Evolutionary conservation across 2,797 vertebrate species (phyloP), one percentile per base, ranked within the genome.

Genomic region (Sebastes kiyomatsui): DNA sequence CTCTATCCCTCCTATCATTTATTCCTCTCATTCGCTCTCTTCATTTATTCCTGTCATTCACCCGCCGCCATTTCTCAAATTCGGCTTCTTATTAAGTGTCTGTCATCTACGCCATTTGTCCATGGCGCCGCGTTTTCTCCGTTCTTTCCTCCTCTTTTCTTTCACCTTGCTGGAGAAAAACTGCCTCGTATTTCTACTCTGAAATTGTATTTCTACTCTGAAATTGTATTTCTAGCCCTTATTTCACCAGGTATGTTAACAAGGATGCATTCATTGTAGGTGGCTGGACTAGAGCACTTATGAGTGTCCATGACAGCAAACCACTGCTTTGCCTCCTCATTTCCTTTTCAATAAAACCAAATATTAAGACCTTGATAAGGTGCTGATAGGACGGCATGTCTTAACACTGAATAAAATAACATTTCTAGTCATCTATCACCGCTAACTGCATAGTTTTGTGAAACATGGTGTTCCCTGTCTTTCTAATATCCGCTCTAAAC

Each of bases 51-150:
- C 72, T 27, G 85, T 82, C 82, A 8, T 77, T 87, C 67, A 56
- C 54, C 35, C 6, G 11, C 42, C 32, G 3, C 72, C 86, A 89
- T 91, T 91, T 70, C 85, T 92, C 92, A 92, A 88, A 85, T 87
- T 38, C 83, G 25, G 77, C 79, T 66, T 71, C 88, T 92, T 91
- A 92, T 91, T 93, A 90, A 92, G 86, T 85, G 90, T 88, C 90
- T 90, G 88, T 92, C 89, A 91, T 86, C 73, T 35, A 3, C 27
- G 76, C 83, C 86, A 88, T 90, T 92, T 88, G 83, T 88, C 82
- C 80, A 25, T 6, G 56, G 22, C 7, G 9, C 86, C 52, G 59
- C 27, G 2, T 83, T 72, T 32, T 66, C 79, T 72, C 69, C 70
- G 42, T 72, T 75, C 81, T 74, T 78, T 80, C 84, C 46, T 75